Conservation (phyloP, 2,888 invertebrate genomes). For the Hypolimnas misippus region DNA sequence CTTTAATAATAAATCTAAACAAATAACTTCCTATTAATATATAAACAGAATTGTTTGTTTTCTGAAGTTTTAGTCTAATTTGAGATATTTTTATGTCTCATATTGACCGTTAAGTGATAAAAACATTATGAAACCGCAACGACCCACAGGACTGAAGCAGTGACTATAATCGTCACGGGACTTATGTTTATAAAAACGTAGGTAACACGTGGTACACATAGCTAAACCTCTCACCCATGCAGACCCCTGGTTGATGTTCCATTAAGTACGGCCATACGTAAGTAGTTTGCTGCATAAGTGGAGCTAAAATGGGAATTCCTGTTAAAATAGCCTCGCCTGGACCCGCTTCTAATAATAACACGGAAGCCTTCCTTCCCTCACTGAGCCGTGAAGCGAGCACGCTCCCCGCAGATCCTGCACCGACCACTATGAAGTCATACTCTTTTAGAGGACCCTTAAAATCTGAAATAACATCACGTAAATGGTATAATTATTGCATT, state of each 20-base stretch:
- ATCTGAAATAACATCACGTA: conserved; percentile 53
- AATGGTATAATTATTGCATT: no score
- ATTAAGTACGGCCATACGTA: conserved; percentile 82
- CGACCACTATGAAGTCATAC: conserved; percentile 80
- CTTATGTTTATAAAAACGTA: neutral
- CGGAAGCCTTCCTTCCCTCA: conserved; percentile 70
- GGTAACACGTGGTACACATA: neutral
- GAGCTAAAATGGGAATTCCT: conserved; percentile 73
- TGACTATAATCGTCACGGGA: no score
- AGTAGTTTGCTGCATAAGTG: conserved; percentile 67
- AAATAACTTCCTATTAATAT: no score
- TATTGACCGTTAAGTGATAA: no score
- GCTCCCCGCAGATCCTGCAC: conserved; percentile 82
- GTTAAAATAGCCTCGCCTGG: conserved; percentile 70
- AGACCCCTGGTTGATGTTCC: conserved; percentile 81
- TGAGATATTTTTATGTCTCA: no score
- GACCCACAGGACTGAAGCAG: no score
- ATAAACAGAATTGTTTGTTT: no score
- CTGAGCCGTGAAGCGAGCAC: conserved; percentile 80
- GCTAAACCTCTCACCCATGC: conserved; percentile 61
- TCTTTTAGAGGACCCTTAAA: conserved; percentile 67
- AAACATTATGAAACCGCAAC: no score
- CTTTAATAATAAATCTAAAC: no score
- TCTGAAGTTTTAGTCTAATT: no score
- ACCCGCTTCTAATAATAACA: conserved; percentile 79